Conservation (phyloP, 2,113 vertebrate genomes). For the Ictalurus punctatus region DNA sequence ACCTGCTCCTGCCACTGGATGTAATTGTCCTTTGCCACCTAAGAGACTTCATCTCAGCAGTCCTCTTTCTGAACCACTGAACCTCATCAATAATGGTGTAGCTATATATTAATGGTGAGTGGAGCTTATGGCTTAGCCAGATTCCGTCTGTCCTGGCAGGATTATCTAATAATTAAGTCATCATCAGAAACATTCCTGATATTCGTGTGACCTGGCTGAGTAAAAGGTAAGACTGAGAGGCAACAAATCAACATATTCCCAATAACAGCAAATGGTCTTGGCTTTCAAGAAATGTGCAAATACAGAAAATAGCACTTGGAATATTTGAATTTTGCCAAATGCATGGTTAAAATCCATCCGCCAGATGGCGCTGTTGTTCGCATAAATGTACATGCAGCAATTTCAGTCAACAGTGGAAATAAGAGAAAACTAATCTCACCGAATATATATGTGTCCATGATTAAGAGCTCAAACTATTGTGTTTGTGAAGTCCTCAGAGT, state of each 20-base stretch:
- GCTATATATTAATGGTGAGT: background rate
- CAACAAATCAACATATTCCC: background rate
- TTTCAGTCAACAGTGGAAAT: background rate
- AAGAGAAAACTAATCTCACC: background rate
- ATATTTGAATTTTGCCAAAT: background rate
- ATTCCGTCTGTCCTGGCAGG: background rate
- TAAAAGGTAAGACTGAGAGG: background rate
- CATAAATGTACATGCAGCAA: background rate
- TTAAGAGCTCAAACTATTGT: background rate
- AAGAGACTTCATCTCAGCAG: conserved; percentile 79
- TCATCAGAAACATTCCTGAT: background rate
- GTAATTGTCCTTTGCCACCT: conserved; percentile 85
- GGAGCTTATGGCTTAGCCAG: background rate
- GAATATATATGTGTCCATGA: background rate
- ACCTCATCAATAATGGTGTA: conserved; percentile 62
- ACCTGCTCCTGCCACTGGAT: conserved; percentile 87
- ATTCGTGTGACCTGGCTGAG: background rate
- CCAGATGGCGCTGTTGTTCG: conserved; percentile 21
- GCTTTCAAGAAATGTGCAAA: background rate
- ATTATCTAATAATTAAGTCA: background rate
- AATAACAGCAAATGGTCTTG: background rate
- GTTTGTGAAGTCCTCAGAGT: background rate
- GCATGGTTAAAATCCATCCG: background rate
- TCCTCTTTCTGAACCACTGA: conserved; percentile 82
- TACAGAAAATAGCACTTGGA: conserved; percentile 7